These are phyloP conservation scores for Platorchestia sp. DNA, from an alignment of 1,140 invertebrate species.

Conservation along the genomic window DNA sequence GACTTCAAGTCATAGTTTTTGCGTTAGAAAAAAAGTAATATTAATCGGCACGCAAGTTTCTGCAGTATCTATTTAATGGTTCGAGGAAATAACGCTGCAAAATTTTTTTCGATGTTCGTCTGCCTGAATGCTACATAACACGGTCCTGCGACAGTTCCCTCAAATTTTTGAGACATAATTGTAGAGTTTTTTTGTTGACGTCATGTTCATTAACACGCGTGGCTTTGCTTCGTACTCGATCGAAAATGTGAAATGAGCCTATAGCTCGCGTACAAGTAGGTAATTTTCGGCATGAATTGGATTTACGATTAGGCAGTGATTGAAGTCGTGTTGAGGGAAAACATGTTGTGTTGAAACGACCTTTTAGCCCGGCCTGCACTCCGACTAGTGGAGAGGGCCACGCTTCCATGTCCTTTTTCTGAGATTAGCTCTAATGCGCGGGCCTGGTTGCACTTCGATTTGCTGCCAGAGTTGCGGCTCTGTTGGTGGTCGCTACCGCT, in stretches of 20 bases:
- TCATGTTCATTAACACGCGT: background rate
- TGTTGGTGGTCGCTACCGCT: background rate
- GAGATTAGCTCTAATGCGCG: background rate
- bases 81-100: background rate
- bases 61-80: too few species aligned
- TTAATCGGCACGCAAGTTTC: background rate
- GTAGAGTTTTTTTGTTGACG: background rate
- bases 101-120: background rate
- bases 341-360: background rate
- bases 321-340: background rate
- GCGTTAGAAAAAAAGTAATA: background rate
- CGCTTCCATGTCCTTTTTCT: background rate
- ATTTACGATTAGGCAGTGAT: background rate
- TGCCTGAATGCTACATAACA: background rate
- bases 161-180: background rate
- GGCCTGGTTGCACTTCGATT: background rate
- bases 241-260: background rate
- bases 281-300: background rate
- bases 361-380: background rate
- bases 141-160: background rate
- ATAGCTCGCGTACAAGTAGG: background rate
- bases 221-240: background rate
- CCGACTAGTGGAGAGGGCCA: too few species aligned
- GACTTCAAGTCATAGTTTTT: background rate
- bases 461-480: too few species aligned